phyloP scores from a whole-genome alignment of 2,797 vertebrate species.

The Delichon dasypus region DNA sequence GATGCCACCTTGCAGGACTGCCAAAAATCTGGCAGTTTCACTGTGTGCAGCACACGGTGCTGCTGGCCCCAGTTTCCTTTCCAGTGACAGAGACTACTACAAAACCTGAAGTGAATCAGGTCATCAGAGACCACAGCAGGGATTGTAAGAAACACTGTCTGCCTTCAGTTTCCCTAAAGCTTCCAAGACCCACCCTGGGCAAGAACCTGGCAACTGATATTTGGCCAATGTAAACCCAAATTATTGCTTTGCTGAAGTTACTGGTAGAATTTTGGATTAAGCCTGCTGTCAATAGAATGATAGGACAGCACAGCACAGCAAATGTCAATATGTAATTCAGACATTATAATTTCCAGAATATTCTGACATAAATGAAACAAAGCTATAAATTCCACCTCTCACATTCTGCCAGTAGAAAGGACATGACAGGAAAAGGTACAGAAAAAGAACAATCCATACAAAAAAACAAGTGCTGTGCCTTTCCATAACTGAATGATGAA shows the following conservation, averaged over 20 bases:
- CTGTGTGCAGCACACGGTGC: accelerated
- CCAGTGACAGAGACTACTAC: background rate
- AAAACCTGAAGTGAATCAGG: background rate
- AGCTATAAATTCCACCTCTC: background rate
- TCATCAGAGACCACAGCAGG: background rate
- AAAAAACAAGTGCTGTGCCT: background rate
- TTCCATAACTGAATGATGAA: background rate
- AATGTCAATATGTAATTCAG: background rate
- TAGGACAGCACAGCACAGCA: background rate
- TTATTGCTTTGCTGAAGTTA: background rate
- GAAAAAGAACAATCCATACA: background rate
- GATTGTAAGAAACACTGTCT: background rate
- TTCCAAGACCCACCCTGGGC: background rate
- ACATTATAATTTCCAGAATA: background rate
- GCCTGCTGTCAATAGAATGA: background rate
- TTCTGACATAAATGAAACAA: background rate
- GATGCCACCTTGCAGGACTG: background rate
- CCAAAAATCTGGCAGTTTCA: background rate
- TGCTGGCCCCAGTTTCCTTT: background rate
- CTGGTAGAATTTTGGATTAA: background rate
- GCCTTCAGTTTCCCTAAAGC: background rate
- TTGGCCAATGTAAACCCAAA: background rate
- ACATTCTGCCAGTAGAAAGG: background rate
- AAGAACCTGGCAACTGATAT: background rate
- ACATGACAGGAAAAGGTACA: background rate